Base-by-base conservation (phyloP, 2,113 vertebrate species). In the Microtus oregoni region DNA sequence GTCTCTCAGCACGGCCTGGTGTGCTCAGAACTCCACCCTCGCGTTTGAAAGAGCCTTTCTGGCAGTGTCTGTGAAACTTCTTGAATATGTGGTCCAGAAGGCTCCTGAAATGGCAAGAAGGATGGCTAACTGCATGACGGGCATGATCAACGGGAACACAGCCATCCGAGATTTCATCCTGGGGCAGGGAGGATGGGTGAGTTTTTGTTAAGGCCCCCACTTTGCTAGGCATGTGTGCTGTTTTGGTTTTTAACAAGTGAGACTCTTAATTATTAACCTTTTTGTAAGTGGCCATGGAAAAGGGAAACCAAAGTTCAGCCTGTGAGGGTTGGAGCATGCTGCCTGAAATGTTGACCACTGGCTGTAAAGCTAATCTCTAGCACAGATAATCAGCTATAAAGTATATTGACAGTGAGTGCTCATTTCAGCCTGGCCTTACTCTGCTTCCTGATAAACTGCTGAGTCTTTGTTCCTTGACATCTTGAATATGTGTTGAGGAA, bases 111-210 rank as follows among this genome's bases (percentile, higher is more conserved):
- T 24, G 5, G 52, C 67, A 58, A 9, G 0, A 1, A 52, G 65
- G 81, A 15, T 81, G 94, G 77, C 2, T 22, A 0, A 0, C 15
- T 17, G 75, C 22, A 19, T 98, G 6, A 63, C 0, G 1, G 0
- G 13, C 2, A 75, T 50, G 82, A 98, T 98, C 73, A 98, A 82
- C 7, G 89, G 85, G 52, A 96, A 98, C 38, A 4, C 3, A 35
- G 92, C 7, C 90, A 63, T 98, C 81, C 97, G 92, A 61, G 90
- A 20, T 24, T 98, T 98, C 70, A 96, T 98, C 22, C 90, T 98
- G 95, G 9, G 28, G 22, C n/a, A 30, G 0, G 98, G 98, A 2
- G 98, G 98, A 61, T 98, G 98, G 98, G 98, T 98, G 89, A 98
- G 98, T 97, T 17, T 30, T 32, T 14, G 24, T 5, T 63, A 73